Evolutionary conservation across 2,888 invertebrate genomes (phyloP).

Genomic region (Sinhomidia bicolor): DNA sequence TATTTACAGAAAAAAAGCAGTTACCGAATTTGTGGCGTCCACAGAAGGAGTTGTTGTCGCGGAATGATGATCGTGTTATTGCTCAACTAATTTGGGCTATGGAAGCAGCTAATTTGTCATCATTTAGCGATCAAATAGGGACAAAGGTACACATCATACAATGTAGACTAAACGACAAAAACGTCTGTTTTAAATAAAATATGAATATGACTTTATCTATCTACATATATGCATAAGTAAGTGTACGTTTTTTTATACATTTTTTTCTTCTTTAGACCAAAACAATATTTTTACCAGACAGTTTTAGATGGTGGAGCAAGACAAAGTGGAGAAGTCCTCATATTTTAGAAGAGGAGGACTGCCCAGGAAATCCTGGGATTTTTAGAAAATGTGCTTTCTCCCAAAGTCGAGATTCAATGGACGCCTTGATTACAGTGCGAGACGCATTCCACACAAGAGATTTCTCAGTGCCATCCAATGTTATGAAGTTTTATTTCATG

Average conservation of each 20-base stretch:
- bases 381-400: constrained; percentile 68
- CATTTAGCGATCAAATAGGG: not conserved
- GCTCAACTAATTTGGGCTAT: constrained; percentile 76
- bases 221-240: no score
- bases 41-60: constrained; percentile 12
- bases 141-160: constrained; percentile 18
- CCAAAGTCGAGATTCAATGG: constrained; percentile 66
- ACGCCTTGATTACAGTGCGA: constrained; percentile 74
- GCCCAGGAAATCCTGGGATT: constrained; percentile 67
- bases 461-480: constrained; percentile 69
- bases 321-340: constrained; percentile 68
- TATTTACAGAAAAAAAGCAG: constrained; percentile 38
- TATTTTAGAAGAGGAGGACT: constrained; percentile 58
- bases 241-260: not conserved
- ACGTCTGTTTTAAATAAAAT: no score
- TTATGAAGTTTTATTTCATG: constrained; percentile 76
- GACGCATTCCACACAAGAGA: constrained; percentile 73
- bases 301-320: constrained; percentile 75
- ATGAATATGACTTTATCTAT: no score
- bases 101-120: constrained; percentile 64
- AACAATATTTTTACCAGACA: constrained; percentile 71
- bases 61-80: constrained; percentile 72
- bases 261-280: constrained; percentile 56
- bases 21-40: constrained; percentile 72
- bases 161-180: no score